A percentile compares a stretch with the other conserved stretches of the same genome.
These are phyloP conservation scores for Notiomystis cincta DNA, from an alignment of 2,113 vertebrate genomes.

Conservation along the genomic window DNA sequence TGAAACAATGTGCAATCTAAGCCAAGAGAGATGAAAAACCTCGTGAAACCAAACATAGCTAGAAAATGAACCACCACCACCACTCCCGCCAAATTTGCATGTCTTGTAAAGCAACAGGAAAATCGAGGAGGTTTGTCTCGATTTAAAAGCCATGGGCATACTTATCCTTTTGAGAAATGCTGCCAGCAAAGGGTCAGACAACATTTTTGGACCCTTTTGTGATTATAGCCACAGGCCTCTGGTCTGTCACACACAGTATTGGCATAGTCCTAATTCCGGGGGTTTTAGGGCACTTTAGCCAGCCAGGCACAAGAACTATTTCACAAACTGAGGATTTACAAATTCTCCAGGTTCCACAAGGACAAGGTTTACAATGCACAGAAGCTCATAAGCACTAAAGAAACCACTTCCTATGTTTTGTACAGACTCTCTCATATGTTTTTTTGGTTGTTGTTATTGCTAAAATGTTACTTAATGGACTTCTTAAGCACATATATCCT, in stretches of 20 bases:
- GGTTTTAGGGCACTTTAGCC: background rate
- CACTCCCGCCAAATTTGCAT: background rate
- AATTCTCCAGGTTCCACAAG: background rate
- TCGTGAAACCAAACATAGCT: background rate
- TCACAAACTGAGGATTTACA: background rate
- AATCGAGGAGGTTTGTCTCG: background rate
- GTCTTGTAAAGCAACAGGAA: background rate
- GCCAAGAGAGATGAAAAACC: background rate
- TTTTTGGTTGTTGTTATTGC: background rate
- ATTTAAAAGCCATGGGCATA: background rate
- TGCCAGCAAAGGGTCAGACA: background rate
- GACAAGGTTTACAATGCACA: background rate
- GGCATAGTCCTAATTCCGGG: background rate
- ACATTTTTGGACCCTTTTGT: background rate
- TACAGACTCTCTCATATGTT: rapidly evolving
- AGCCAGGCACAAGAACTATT: background rate
- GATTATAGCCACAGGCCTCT: background rate
- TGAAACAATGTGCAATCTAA: background rate
- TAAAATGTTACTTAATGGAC: background rate
- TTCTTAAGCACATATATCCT: background rate
- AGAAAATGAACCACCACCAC: rapidly evolving
- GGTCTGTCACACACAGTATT: background rate
- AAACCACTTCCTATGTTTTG: background rate
- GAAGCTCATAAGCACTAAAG: background rate
- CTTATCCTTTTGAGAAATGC: background rate